These are phyloP conservation scores for Bovichtus diacanthus DNA, from an alignment of 2,797 vertebrate genomes.

Conservation along the genomic window DNA sequence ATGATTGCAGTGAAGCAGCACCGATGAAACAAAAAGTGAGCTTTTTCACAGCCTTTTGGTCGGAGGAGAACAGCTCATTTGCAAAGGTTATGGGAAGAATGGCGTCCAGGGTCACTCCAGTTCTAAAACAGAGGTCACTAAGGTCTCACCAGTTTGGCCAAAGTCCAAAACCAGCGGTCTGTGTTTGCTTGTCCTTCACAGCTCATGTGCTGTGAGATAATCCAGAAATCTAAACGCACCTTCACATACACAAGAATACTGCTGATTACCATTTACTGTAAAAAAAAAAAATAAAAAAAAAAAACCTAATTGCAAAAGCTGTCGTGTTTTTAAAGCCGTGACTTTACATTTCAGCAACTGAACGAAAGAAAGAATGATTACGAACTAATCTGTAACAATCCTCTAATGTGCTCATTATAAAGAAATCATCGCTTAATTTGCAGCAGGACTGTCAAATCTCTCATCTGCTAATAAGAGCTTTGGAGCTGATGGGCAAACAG, in stretches of 20 bases:
- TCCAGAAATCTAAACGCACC: background rate
- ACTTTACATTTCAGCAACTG: background rate
- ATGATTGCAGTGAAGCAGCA: background rate
- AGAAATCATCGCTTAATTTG: slow-evolving; percentile 59
- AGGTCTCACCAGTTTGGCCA: slow-evolving; percentile 21
- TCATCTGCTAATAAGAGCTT: slow-evolving; percentile 67
- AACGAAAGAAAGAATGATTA: slow-evolving; percentile 15
- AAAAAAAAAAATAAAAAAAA: background rate
- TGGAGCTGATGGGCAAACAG: slow-evolving; percentile 69
- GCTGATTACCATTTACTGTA: background rate
- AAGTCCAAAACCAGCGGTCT: slow-evolving; percentile 17
- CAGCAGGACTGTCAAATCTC: slow-evolving; percentile 67
- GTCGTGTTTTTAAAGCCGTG: slow-evolving; percentile 1
- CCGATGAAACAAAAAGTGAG: background rate
- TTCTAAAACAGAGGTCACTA: background rate
- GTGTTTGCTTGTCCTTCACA: background rate
- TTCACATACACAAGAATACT: background rate
- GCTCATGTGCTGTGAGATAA: background rate
- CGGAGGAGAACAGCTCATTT: background rate
- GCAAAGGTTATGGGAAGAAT: background rate
- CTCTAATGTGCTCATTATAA: slow-evolving; percentile 39
- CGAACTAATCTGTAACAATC: slow-evolving; percentile 43
- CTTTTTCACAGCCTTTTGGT: background rate
- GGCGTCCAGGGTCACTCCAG: background rate
- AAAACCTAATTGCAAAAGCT: background rate